A percentile compares a stretch with the other conserved stretches of the same genome.
Conservation (phyloP, 1,140 invertebrate species). For the Leptonema lineaticorne region DNA sequence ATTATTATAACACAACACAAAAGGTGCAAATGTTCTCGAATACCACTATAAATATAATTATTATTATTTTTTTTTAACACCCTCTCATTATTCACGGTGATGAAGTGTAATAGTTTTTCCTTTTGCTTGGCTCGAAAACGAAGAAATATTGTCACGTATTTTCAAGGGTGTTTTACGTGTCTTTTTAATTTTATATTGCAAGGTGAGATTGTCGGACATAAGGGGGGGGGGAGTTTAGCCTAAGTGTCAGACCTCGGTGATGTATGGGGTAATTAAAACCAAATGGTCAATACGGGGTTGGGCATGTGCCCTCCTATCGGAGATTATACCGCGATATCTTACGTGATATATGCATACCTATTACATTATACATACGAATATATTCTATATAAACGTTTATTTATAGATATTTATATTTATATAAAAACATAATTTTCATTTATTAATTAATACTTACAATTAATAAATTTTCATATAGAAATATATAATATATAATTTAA, state of each 20-base stretch:
- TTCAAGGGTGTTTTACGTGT: neutral
- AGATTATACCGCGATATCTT: neutral
- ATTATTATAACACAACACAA: no score
- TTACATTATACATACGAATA: no score
- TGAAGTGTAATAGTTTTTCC: neutral
- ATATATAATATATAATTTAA: no score
- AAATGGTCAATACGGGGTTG: constrained; percentile 18
- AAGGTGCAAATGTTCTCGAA: no score
- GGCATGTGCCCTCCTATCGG: neutral
- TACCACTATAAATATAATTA: no score
- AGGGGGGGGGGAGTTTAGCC: no score
- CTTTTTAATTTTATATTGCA: neutral
- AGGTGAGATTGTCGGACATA: neutral
- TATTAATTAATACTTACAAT: no score
- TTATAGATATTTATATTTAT: no score
- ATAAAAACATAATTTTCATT: no score
- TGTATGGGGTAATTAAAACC: constrained; percentile 25
- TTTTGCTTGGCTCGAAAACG: neutral
- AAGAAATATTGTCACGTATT: constrained; percentile 13
- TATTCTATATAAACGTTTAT: no score
- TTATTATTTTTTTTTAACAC: no score
- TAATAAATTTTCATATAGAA: no score
- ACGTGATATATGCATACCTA: neutral
- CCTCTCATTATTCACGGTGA: neutral
- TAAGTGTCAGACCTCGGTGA: constrained; percentile 7